Evolutionary conservation across 2,888 invertebrate species (phyloP).

Genomic region (Palloptera scutellata): DNA sequence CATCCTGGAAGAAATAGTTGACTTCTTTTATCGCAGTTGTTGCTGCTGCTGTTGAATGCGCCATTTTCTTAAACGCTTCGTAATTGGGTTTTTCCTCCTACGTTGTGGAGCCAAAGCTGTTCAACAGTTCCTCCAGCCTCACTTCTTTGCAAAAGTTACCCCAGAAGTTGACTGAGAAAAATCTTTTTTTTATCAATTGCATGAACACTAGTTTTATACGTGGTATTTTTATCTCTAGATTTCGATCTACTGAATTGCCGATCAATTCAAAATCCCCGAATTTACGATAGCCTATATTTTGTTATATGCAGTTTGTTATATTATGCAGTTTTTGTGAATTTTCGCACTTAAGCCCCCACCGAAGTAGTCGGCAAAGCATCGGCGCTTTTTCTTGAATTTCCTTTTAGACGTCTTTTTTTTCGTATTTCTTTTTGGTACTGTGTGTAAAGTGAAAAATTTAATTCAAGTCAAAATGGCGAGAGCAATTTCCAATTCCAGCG

Average conservation of each 20-base stretch:
- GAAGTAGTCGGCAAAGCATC: constrained; percentile 12
- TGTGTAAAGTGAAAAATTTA: constrained; percentile 44
- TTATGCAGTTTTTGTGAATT: not conserved
- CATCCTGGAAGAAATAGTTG: constrained; percentile 61
- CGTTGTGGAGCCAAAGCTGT: no score
- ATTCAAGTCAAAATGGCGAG: constrained; percentile 60
- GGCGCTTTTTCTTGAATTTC: constrained; percentile 27
- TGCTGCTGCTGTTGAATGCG: constrained; percentile 54
- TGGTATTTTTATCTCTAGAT: no score
- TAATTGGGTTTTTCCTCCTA: no score
- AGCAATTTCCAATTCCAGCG: constrained; percentile 55
- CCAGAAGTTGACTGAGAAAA: no score
- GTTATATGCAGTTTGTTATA: no score
- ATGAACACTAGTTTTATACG: no score
- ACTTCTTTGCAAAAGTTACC: no score
- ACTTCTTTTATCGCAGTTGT: constrained; percentile 59
- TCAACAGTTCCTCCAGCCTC: no score
- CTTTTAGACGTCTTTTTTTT: constrained; percentile 28
- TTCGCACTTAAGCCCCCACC: constrained; percentile 8
- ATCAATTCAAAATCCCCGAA: not conserved
- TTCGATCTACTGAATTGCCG: no score
- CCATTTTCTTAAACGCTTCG: constrained; percentile 47
- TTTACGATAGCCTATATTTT: not conserved
- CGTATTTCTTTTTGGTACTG: constrained; percentile 31
- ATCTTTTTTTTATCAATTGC: no score